A percentile compares a stretch with the other conserved stretches of the same genome.
Conservation (phyloP, 2,113 vertebrate genomes). For the Sminthopsis crassicaudata region DNA sequence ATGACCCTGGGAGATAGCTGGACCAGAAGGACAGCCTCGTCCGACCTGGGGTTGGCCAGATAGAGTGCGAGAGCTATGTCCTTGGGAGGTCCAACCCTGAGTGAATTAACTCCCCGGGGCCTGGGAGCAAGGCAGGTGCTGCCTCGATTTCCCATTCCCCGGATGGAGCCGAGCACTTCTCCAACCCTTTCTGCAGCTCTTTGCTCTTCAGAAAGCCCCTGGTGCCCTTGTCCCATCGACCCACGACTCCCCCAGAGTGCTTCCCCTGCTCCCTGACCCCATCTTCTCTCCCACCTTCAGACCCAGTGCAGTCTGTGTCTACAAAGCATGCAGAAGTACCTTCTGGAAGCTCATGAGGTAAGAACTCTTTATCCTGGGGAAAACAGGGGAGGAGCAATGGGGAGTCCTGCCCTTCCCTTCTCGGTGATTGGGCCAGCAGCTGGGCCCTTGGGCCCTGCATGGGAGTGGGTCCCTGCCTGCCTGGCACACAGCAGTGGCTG, state of each 20-base stretch:
- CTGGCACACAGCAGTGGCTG: not conserved
- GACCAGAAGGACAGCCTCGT: too few species aligned
- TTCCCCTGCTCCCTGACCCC: not conserved
- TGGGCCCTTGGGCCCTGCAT: not conserved
- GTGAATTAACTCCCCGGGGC: not conserved
- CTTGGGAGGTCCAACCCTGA: not conserved
- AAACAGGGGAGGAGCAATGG: not conserved
- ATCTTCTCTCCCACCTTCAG: slow-evolving; percentile 26
- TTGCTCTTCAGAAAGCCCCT: not conserved
- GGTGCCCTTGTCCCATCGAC: not conserved
- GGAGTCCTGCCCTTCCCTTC: not conserved
- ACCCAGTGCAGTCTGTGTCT: slow-evolving; percentile 67
- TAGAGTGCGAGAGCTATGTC: not conserved
- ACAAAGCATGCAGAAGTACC: slow-evolving; percentile 65
- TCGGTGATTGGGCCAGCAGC: not conserved
- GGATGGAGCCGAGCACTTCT: not conserved
- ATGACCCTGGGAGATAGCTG: too few species aligned
- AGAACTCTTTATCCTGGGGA: not conserved
- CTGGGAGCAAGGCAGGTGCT: not conserved
- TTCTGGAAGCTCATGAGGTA: slow-evolving; percentile 73
- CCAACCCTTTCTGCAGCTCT: not conserved
- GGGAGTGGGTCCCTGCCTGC: too few species aligned
- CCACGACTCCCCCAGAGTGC: not conserved
- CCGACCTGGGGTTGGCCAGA: too few species aligned
- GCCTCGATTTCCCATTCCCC: not conserved